Conservation (phyloP, 2,113 vertebrate species). For the Cheirogaleus medius region DNA sequence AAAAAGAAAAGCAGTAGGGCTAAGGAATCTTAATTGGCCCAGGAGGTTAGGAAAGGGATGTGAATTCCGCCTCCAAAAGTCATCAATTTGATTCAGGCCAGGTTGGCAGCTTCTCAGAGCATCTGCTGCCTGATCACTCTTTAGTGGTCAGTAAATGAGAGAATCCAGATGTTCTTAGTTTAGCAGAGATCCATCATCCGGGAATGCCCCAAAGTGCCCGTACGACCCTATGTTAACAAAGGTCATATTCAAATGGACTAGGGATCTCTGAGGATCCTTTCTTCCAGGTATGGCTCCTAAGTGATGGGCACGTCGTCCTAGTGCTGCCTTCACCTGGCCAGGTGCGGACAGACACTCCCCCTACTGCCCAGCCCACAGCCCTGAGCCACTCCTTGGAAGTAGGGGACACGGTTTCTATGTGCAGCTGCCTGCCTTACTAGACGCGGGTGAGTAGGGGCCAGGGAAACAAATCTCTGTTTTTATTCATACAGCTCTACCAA, state of each 20-base stretch:
- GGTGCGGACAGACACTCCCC: accelerated
- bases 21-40: neutral
- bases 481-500: neutral
- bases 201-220: neutral
- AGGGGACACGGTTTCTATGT: no score
- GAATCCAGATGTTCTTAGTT: neutral
- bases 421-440: neutral
- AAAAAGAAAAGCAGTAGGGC: neutral
- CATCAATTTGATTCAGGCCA: neutral
- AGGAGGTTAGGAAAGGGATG: neutral
- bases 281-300: neutral
- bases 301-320: accelerated
- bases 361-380: neutral
- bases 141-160: neutral
- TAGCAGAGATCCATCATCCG: neutral
- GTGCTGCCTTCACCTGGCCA: neutral
- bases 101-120: neutral
- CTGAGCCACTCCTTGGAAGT: accelerated
- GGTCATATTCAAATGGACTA: neutral
- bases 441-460: neutral
- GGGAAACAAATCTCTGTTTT: neutral
- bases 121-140: neutral
- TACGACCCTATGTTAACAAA: neutral
- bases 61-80: neutral
- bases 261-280: neutral